Evolutionary conservation across 1,140 invertebrate genomes (phyloP), one percentile per base, ranked within the genome.

Genomic region (Heterodera schachtii): DNA sequence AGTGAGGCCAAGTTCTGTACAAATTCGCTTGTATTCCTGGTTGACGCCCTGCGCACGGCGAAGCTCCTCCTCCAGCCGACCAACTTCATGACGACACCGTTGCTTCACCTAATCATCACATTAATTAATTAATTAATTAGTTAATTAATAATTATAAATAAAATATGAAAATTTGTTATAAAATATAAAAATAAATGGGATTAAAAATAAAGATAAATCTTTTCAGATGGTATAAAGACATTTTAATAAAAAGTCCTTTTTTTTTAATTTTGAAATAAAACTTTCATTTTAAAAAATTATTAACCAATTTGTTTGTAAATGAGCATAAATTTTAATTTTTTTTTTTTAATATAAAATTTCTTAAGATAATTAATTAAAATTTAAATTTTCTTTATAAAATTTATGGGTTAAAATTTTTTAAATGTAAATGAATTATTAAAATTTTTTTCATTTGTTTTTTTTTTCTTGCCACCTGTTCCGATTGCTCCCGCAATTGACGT

Each of bases 21-120:
- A 86, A 75, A 87, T 86, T 64, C 81, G 92, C 91, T 98, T 97
- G 89, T 98, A 99, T 86, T 98, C 96, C 71, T 93, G 91, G 85
- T 96, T 95, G 64, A 96, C 95, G 47, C 92, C 92, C 49, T 92
- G 91, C 85, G 94, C 95, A 84, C 93, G 92, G 44, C 91, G 91
- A 81, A 92, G 93, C 84, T 95, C 94, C 8, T 92, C 89, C 84
- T 95, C 93, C n/a, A 93, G 93, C 81, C 93, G 91, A 66, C 93
- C 92, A 16, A 95, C 92, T 90, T 96, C 95, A 67, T 94, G 90
- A 85, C 95, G 93, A 75, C 96, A 92, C 92, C 96, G 93, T 77
- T 95, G 94, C 85, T 95, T 95, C 4, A 96, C 92, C 75, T 76
- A 16, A 52, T 8, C 49, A 52, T 8, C 6, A 2, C 11, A 52